Conservation (phyloP, 2,797 vertebrate genomes). For the Emydoidea blandingii region DNA sequence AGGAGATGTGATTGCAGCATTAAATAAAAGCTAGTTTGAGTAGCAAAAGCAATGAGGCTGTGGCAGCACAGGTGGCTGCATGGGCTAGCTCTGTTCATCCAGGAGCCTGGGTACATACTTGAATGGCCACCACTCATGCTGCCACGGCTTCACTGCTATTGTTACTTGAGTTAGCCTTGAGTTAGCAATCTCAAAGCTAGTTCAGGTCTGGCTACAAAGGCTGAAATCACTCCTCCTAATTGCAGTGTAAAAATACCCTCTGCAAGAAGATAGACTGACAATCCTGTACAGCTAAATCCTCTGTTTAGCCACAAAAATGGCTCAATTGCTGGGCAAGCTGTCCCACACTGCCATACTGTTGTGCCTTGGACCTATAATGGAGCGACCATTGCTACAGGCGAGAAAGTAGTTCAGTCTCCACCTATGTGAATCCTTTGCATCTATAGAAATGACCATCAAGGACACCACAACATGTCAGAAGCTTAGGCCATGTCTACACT, state of each 20-base stretch:
- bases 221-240: neutral
- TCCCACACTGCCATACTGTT: neutral
- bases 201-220: neutral
- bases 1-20: neutral
- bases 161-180: neutral
- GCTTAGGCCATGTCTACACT: too few relatives aligned
- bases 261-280: neutral
- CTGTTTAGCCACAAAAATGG: neutral
- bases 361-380: neutral
- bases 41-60: neutral
- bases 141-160: neutral
- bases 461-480: neutral
- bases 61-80: too few relatives aligned
- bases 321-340: neutral
- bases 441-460: neutral
- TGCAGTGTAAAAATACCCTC: neutral
- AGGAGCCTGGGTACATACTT: neutral
- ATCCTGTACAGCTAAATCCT: neutral
- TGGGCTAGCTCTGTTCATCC: neutral
- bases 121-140: neutral
- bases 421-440: neutral
- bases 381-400: neutral
- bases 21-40: neutral
- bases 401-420: neutral
- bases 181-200: neutral